Percentiles rank a stretch among this genome's conserved stretches.
Evolutionary conservation across 35 echinoderm and acorn worm genomes (phyloP).

Genomic region (Lytechinus variegatus): DNA sequence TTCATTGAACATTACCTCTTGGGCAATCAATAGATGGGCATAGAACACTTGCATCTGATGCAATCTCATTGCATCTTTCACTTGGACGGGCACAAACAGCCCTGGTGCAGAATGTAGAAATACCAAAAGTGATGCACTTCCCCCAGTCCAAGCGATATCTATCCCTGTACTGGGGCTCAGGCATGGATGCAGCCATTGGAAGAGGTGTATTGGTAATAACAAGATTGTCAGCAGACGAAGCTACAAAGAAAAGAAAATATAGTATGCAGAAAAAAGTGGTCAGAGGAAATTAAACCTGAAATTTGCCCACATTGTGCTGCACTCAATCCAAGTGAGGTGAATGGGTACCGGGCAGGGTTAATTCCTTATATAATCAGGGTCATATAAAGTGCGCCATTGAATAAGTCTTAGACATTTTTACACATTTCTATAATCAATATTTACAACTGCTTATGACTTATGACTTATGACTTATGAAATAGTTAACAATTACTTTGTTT

Average conservation of each 20-base stretch:
- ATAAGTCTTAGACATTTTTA: too few species aligned
- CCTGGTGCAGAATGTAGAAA: background rate
- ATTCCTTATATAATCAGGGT: too few species aligned
- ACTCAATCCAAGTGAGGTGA: too few species aligned
- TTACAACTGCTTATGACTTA: too few species aligned
- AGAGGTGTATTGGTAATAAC: background rate
- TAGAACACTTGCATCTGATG: background rate
- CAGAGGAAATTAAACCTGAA: too few species aligned
- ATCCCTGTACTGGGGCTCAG: background rate
- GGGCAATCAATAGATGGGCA: background rate
- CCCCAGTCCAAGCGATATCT: background rate
- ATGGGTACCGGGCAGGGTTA: too few species aligned
- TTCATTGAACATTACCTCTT: background rate
- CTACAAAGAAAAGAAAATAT: background rate
- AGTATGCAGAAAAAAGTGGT: too few species aligned
- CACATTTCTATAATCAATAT: too few species aligned
- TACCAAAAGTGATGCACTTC: background rate
- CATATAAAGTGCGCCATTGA: too few species aligned
- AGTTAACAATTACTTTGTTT: too few species aligned
- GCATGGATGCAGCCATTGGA: background rate
- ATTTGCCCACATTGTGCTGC: too few species aligned
- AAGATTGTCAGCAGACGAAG: background rate
- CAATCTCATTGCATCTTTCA: constrained; percentile 23
- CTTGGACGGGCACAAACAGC: background rate
- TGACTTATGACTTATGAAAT: too few species aligned